These are phyloP conservation scores for Callospermophilus lateralis DNA, from an alignment of 2,113 vertebrate genomes.

Conservation along the genomic window DNA sequence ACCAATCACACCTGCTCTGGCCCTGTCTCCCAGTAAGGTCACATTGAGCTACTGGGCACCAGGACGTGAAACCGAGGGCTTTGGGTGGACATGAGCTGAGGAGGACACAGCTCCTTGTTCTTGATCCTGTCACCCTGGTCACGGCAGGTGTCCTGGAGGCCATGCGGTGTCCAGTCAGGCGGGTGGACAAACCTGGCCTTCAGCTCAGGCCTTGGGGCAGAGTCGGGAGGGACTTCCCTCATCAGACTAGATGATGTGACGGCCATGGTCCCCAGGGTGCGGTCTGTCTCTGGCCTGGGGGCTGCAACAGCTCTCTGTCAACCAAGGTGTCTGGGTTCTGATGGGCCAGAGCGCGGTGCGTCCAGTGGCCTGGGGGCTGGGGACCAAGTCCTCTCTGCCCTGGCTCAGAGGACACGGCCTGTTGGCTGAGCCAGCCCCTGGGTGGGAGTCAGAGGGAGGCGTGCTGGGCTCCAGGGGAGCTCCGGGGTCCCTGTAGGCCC, in stretches of 20 bases:
- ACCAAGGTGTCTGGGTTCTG: neutral
- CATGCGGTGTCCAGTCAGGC: neutral
- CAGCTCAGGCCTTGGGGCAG: rapidly evolving
- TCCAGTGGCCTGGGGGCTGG: neutral
- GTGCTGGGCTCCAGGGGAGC: neutral
- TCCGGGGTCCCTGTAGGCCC: neutral
- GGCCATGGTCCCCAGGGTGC: too few relatives aligned
- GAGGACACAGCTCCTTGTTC: neutral
- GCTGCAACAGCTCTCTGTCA: too few relatives aligned
- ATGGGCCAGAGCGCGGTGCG: too few relatives aligned
- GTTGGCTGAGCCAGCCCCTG: too few relatives aligned
- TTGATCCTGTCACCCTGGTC: neutral
- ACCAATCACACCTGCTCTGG: too few relatives aligned
- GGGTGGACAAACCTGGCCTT: neutral
- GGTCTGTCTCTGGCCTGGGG: neutral
- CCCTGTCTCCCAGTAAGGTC: neutral
- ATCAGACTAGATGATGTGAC: neutral
- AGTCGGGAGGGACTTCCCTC: neutral
- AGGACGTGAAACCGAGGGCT: neutral
- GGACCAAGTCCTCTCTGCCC: neutral
- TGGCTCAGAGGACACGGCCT: neutral
- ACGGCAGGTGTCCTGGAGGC: neutral
- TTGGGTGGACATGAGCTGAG: neutral
- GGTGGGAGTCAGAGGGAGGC: neutral
- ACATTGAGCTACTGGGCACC: neutral